Conservation (phyloP, 2,888 invertebrate species). For the Pandemis cinnamomeana region DNA sequence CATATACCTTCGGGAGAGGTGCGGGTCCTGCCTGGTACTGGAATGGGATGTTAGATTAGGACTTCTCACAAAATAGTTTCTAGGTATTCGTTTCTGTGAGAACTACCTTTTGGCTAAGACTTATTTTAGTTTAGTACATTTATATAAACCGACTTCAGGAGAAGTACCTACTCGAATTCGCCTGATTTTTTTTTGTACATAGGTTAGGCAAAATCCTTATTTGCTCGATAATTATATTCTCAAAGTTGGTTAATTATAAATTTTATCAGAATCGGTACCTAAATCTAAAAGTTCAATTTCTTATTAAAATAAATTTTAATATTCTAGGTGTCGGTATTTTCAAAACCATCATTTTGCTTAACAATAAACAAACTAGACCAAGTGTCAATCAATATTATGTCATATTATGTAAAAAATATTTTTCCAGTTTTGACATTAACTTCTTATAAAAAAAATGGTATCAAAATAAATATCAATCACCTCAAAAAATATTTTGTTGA, state of each 20-base stretch:
- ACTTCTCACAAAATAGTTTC: slow-evolving; percentile 16
- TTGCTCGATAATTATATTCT: too few species aligned
- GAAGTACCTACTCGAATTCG: too few species aligned
- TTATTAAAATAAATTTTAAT: not conserved
- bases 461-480: not conserved
- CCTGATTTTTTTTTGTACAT: too few species aligned
- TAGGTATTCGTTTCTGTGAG: not conserved
- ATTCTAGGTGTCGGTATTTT: too few species aligned
- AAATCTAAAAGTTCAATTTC: too few species aligned
- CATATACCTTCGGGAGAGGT: slow-evolving; percentile 11
- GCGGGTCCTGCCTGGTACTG: not conserved
- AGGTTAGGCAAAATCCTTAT: not conserved
- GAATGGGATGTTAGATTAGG: slow-evolving; percentile 3
- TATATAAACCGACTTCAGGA: not conserved
- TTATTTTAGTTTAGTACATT: not conserved
- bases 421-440: too few species aligned
- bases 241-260: too few species aligned
- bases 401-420: too few species aligned
- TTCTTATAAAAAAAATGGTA: not conserved
- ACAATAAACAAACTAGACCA: not conserved
- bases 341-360: not conserved
- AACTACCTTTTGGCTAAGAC: not conserved
- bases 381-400: too few species aligned
- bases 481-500: not conserved
- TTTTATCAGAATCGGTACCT: too few species aligned